Percentiles rank a stretch among this genome's conserved stretches.
phyloP scores from a whole-genome alignment of 2,888 invertebrate species.

The Pyrgus malvae region DNA sequence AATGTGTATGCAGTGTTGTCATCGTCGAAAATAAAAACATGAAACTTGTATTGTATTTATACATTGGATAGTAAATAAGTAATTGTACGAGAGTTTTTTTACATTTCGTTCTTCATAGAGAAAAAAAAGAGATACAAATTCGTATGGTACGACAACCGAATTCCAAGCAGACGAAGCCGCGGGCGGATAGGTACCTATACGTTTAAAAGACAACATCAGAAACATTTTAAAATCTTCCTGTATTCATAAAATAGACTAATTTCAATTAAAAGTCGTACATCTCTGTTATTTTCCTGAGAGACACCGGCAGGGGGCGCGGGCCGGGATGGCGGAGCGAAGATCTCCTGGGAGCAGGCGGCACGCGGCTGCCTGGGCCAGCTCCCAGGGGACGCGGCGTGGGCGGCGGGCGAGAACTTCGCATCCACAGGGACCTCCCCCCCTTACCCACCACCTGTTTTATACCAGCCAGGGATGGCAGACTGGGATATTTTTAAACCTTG shows the following conservation, averaged over 20 bases:
- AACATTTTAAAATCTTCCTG: not conserved
- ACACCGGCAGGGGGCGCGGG: conserved; percentile 44
- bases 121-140: too few species aligned
- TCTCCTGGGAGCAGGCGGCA: conserved; percentile 74
- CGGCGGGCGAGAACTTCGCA: conserved; percentile 72
- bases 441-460: conserved; percentile 55
- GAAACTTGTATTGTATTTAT: too few species aligned
- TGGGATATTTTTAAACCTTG: conserved; percentile 72
- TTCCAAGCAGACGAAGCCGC: too few species aligned
- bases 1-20: too few species aligned
- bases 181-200: too few species aligned
- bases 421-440: conserved; percentile 66
- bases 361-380: conserved; percentile 69
- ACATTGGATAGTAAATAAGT: too few species aligned
- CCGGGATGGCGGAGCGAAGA: conserved; percentile 44
- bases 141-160: too few species aligned
- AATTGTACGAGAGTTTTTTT: too few species aligned
- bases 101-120: too few species aligned
- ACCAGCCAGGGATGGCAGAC: conserved; percentile 52
- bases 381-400: conserved; percentile 70
- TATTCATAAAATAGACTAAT: conserved; percentile 24
- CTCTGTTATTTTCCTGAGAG: conserved; percentile 70
- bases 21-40: too few species aligned
- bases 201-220: too few species aligned
- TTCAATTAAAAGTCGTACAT: conserved; percentile 74